Conservation (phyloP, 2,113 vertebrate genomes). For the Anarhynchus alexandrinus region DNA sequence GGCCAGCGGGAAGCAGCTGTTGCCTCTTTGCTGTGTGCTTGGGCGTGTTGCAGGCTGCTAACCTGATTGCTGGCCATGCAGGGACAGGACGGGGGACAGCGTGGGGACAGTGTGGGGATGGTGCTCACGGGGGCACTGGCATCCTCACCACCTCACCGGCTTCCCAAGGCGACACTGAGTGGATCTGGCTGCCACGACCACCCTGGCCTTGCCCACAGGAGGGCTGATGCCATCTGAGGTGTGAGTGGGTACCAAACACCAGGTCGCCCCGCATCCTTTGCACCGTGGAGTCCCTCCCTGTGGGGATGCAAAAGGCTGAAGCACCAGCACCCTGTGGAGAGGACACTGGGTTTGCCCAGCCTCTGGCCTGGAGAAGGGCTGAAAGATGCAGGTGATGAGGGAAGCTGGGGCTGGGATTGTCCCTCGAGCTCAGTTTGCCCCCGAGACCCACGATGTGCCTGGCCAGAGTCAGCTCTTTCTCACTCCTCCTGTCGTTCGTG, state of each 20-base stretch:
- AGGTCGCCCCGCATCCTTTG: fast-evolving
- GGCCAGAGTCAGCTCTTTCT: not conserved
- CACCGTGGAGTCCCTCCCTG: fast-evolving
- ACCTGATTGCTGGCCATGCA: not conserved
- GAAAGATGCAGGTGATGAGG: not conserved
- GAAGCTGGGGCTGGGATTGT: not conserved
- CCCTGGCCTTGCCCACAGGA: not conserved
- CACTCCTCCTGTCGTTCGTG: not conserved
- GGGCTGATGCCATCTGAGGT: not conserved
- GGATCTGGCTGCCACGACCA: not conserved
- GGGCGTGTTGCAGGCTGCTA: not conserved
- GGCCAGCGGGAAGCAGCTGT: constrained; percentile 31
- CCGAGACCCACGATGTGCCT: fast-evolving
- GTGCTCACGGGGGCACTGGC: not conserved
- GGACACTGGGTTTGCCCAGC: not conserved
- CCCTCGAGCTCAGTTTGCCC: not conserved
- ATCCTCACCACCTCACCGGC: not conserved
- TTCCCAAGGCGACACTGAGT: not conserved
- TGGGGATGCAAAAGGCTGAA: fast-evolving
- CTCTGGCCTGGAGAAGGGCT: not conserved
- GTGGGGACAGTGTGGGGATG: not conserved
- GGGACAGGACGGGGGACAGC: not conserved
- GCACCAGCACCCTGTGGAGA: not conserved
- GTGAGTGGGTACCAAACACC: fast-evolving
- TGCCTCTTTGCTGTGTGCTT: not conserved